Conservation (phyloP, 2,888 invertebrate genomes). For the Platynereis dumerilii region DNA sequence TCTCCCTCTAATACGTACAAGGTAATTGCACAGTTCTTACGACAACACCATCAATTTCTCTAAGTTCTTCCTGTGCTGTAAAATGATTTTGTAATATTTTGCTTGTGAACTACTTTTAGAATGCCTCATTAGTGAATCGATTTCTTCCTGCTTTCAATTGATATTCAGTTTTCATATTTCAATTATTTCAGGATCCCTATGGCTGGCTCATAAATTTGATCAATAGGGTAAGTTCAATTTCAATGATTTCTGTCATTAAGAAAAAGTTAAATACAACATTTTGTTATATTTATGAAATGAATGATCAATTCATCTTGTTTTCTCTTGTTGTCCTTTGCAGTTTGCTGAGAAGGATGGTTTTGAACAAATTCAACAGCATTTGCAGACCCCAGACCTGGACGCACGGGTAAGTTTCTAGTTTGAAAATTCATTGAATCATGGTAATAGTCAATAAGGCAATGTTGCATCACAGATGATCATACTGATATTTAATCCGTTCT, state of each 20-base stretch:
- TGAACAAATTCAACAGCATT: slow-evolving; percentile 53
- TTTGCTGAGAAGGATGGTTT: slow-evolving; percentile 65
- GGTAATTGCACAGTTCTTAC: too few relatives aligned
- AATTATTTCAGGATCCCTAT: slow-evolving; percentile 54
- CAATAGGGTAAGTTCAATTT: slow-evolving; percentile 56
- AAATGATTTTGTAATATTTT: too few relatives aligned
- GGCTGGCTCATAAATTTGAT: slow-evolving; percentile 65
- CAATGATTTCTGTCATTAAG: not conserved
- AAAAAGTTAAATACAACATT: not conserved
- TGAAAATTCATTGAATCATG: not conserved
- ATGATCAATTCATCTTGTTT: not conserved
- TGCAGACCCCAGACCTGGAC: slow-evolving; percentile 59
- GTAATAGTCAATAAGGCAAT: too few relatives aligned
- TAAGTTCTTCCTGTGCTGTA: too few relatives aligned
- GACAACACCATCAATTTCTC: too few relatives aligned
- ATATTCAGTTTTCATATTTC: not conserved
- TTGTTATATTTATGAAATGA: not conserved
- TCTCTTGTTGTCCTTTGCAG: too few relatives aligned
- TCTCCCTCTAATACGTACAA: slow-evolving; percentile 32
- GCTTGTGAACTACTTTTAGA: too few relatives aligned
- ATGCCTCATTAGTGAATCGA: too few relatives aligned
- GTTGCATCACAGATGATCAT: not conserved
- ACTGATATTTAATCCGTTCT: not conserved
- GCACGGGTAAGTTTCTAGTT: slow-evolving; percentile 53
- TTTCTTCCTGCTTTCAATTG: too few relatives aligned